These are phyloP conservation scores for Huso huso DNA, from an alignment of 2,797 vertebrate genomes.

Conservation along the genomic window DNA sequence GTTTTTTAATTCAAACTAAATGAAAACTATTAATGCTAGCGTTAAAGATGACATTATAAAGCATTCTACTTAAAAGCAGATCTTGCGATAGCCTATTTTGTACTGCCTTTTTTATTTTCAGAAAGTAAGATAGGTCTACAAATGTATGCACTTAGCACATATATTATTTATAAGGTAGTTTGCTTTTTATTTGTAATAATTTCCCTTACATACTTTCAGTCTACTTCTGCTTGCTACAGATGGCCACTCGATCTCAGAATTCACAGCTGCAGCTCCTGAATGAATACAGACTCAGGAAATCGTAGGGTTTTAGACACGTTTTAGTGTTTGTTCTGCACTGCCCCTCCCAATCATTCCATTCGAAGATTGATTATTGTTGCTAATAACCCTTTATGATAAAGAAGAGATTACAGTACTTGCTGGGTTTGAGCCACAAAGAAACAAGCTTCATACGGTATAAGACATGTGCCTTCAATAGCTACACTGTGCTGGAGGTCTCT, in stretches of 20 bases:
- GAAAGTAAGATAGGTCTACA: no score
- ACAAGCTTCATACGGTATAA: neutral
- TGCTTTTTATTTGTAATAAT: no score
- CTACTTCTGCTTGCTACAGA: conserved; percentile 1
- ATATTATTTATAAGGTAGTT: no score
- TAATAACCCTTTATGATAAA: conserved; percentile 38
- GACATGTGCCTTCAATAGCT: neutral
- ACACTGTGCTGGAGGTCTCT: neutral
- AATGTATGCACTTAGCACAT: no score
- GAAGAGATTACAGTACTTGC: conserved; percentile 41
- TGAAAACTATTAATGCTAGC: no score
- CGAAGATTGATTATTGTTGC: conserved; percentile 39
- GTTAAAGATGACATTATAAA: no score
- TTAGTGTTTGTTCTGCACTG: conserved; percentile 32
- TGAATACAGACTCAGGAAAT: conserved; percentile 3
- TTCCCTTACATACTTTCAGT: no score
- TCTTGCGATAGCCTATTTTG: no score
- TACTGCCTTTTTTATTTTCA: no score
- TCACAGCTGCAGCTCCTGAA: neutral
- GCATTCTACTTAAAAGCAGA: no score
- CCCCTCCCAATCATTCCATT: conserved; percentile 30
- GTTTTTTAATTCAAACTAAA: no score
- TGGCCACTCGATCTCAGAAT: conserved; percentile 2
- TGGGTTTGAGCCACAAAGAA: conserved; percentile 28
- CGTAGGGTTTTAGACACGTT: conserved; percentile 25